Percentiles rank a stretch among this genome's conserved stretches.
Evolutionary conservation across 2,113 vertebrate species (phyloP).

Genomic region (Apteryx owenii): DNA sequence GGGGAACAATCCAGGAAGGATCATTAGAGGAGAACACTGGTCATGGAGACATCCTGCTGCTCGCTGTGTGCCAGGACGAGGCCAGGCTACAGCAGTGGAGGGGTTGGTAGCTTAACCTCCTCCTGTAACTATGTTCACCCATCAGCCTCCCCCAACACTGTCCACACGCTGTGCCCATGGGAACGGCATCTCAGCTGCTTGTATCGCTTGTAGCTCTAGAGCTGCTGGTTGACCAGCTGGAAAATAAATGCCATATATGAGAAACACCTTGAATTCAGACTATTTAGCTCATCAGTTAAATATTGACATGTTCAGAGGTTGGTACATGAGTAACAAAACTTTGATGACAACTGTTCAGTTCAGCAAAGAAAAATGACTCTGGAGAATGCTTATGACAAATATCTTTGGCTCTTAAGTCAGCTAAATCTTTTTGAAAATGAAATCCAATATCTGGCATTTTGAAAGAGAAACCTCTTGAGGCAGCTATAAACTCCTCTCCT

Average conservation of each 20-base stretch:
- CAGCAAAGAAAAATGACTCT: not conserved
- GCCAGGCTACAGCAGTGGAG: not conserved
- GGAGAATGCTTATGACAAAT: not conserved
- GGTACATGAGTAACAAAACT: not conserved
- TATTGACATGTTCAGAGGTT: not conserved
- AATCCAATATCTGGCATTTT: not conserved
- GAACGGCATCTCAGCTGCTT: not conserved
- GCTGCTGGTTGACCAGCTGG: not conserved
- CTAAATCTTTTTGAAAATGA: not conserved
- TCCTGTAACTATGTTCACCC: not conserved
- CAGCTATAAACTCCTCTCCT: not conserved
- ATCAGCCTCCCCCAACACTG: not conserved
- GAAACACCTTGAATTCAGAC: not conserved
- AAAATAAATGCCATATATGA: not conserved
- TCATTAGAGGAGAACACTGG: not conserved
- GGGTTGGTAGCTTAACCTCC: not conserved
- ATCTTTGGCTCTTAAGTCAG: not conserved
- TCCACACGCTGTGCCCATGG: not conserved
- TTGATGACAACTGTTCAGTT: not conserved
- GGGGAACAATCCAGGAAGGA: not conserved
- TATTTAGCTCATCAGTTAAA: not conserved
- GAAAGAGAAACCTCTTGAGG: not conserved
- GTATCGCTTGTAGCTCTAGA: not conserved
- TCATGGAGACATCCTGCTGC: not conserved
- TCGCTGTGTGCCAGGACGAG: not conserved